phyloP scores from a whole-genome alignment of 2,888 invertebrate species.

The Drosophila limbata region DNA sequence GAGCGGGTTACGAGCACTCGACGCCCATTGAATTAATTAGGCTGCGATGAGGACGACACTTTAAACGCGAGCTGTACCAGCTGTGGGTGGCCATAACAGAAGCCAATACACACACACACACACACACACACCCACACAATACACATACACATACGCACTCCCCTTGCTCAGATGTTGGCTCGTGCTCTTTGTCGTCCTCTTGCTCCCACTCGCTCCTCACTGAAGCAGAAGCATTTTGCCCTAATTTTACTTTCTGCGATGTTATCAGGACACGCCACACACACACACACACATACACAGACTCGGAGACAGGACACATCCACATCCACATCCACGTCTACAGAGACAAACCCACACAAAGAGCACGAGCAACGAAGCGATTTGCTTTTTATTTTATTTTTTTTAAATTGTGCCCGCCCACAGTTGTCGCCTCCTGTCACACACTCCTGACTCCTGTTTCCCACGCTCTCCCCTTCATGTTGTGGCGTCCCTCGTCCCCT shows the following conservation, averaged over 20 bases:
- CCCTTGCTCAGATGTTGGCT: conserved; percentile 6
- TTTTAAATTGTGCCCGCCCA: conserved; percentile 38
- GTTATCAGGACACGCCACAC: conserved; percentile 76
- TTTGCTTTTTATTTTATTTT: conserved; percentile 41
- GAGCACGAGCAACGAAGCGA: conserved; percentile 44
- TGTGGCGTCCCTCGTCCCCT: background rate
- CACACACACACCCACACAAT: background rate
- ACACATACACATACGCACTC: conserved; percentile 3
- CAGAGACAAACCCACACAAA: conserved; percentile 39
- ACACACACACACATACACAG: conserved; percentile 40
- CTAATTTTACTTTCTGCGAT: conserved; percentile 80
- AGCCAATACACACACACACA: conserved; percentile 27
- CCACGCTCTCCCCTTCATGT: background rate
- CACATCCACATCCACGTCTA: background rate
- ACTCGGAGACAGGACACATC: conserved; percentile 26
- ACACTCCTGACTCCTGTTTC: background rate
- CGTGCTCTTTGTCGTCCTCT: conserved; percentile 36
- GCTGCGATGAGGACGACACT: conserved; percentile 67
- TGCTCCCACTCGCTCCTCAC: conserved; percentile 27
- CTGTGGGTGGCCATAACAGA: conserved; percentile 29
- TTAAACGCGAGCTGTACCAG: conserved; percentile 46
- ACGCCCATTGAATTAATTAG: conserved; percentile 76
- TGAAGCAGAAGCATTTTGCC: conserved; percentile 70
- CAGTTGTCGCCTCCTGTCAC: conserved; percentile 1
- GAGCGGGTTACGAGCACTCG: conserved; percentile 37